Evolutionary conservation across 2,888 invertebrate species (phyloP).

Genomic region (Sphaerophoria taeniata): DNA sequence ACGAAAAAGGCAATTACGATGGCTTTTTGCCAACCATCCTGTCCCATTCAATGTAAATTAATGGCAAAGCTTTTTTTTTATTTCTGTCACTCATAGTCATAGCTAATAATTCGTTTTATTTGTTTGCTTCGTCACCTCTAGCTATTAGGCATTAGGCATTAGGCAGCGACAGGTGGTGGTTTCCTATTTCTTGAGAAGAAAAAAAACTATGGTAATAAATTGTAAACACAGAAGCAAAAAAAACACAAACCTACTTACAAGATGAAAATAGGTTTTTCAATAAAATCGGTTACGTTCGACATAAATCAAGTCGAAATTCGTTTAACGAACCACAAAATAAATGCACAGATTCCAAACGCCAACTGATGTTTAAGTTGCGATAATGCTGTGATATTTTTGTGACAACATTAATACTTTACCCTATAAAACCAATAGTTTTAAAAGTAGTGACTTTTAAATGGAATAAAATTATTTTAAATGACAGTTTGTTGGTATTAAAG

Average conservation of each 20-base stretch:
- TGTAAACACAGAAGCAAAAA: constrained; percentile 38
- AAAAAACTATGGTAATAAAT: constrained; percentile 41
- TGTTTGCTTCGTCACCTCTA: constrained; percentile 20
- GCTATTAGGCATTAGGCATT: constrained; percentile 44
- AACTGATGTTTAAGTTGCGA: constrained; percentile 17
- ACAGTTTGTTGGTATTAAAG: constrained; percentile 25
- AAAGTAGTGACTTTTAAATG: constrained; percentile 50
- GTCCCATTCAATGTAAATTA: constrained; percentile 64
- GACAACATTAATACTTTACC: constrained; percentile 25
- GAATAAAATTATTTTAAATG: constrained; percentile 63
- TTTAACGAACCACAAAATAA: constrained; percentile 1
- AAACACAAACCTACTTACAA: constrained; percentile 33
- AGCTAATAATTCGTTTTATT: constrained; percentile 29
- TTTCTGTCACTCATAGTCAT: constrained; percentile 33
- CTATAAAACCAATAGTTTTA: neutral
- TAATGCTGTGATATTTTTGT: constrained; percentile 9
- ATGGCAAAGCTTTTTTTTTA: constrained; percentile 32
- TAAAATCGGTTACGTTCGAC: constrained; percentile 11
- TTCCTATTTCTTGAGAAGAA: neutral
- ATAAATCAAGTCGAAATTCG: constrained; percentile 55
- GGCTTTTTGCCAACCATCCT: constrained; percentile 28
- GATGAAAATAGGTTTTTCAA: neutral
- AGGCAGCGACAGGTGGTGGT: constrained; percentile 17
- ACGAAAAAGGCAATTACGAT: constrained; percentile 16
- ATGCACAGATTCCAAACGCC: neutral